These are phyloP conservation scores for Thecophora atra DNA, from an alignment of 2,888 invertebrate species.

Conservation along the genomic window DNA sequence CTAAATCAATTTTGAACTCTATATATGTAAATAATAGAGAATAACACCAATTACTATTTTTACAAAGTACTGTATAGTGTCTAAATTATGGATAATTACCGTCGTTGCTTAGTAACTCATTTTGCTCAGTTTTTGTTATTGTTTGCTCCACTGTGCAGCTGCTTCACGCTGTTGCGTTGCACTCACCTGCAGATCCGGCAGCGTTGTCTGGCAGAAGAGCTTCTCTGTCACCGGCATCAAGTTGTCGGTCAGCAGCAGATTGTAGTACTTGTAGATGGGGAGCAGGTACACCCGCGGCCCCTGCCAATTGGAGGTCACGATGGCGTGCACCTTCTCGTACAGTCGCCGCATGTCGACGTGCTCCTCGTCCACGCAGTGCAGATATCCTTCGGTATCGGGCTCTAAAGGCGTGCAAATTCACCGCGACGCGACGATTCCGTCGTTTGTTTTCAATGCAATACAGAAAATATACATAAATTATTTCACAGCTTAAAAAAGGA, in stretches of 20 bases:
- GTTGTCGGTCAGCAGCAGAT: constrained; percentile 57
- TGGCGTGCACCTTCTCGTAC: constrained; percentile 58
- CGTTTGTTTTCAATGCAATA: not conserved
- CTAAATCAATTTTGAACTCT: no score
- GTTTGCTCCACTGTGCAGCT: no score
- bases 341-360: constrained; percentile 61
- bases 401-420: constrained; percentile 44
- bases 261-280: constrained; percentile 65
- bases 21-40: no score
- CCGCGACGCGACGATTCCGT: not conserved
- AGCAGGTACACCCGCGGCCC: constrained; percentile 63
- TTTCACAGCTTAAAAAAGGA: constrained; percentile 10
- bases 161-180: no score
- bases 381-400: constrained; percentile 53
- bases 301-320: constrained; percentile 60
- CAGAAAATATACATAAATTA: constrained; percentile 1
- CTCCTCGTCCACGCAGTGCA: constrained; percentile 59
- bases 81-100: no score
- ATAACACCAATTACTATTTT: no score
- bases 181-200: constrained; percentile 62
- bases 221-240: constrained; percentile 61
- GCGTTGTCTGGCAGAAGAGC: constrained; percentile 57
- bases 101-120: no score
- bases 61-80: no score
- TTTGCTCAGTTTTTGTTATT: no score